Conservation (phyloP, 2,797 vertebrate genomes). For the Paramormyrops hopkinsi region DNA sequence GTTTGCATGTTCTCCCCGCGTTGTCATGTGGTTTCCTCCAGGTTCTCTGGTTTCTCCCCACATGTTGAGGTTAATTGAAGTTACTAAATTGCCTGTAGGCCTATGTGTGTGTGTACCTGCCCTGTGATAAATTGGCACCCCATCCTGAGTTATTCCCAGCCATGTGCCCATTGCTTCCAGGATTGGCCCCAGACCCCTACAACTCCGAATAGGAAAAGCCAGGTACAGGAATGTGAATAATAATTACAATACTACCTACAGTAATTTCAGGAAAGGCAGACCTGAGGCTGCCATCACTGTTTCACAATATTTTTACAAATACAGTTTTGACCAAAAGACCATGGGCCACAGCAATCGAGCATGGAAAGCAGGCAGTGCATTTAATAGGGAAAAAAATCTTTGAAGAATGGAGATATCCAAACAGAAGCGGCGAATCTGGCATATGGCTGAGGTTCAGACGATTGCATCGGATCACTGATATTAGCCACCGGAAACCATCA, state of each 20-base stretch:
- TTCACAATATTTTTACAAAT: neutral
- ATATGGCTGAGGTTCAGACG: neutral
- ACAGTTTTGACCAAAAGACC: neutral
- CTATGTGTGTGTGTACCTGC: neutral
- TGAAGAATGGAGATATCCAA: slow-evolving; percentile 16
- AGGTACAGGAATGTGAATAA: neutral
- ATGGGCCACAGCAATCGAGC: neutral
- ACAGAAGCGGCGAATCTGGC: neutral
- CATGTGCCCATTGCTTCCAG: neutral
- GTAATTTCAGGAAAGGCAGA: neutral
- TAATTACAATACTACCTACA: neutral
- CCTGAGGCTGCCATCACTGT: neutral
- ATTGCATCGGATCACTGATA: slow-evolving; percentile 17
- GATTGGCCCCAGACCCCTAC: neutral
- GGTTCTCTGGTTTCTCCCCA: neutral
- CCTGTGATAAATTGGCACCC: neutral
- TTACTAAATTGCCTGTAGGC: too few relatives aligned
- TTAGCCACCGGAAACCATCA: slow-evolving; percentile 9
- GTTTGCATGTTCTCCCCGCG: neutral
- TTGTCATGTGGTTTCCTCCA: neutral
- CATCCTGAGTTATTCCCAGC: neutral
- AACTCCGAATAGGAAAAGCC: neutral
- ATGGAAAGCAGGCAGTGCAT: neutral
- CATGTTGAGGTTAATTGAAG: neutral
- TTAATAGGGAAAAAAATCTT: neutral